Evolutionary conservation across 2,113 vertebrate species (phyloP).

Genomic region (Pardalotus punctatus): DNA sequence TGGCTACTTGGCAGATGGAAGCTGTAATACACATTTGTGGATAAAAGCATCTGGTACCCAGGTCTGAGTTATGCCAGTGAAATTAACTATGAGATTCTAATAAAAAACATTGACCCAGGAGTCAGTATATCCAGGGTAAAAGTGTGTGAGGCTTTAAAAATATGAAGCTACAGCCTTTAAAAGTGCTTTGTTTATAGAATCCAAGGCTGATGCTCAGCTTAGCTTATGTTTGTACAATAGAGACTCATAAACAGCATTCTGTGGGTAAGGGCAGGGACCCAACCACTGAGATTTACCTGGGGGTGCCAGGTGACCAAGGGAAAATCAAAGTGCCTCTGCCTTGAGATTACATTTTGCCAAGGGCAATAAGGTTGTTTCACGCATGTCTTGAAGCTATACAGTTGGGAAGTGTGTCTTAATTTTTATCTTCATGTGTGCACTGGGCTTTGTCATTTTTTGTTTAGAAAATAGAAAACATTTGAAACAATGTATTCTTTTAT

Average conservation of each 20-base stretch:
- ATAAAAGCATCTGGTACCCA: background rate
- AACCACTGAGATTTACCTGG: background rate
- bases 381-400: background rate
- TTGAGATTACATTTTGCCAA: background rate
- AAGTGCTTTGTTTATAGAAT: background rate
- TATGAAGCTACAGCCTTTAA: background rate
- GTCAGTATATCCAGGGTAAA: background rate
- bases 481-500: background rate
- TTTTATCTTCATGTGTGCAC: background rate
- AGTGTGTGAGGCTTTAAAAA: background rate
- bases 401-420: accelerated
- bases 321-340: background rate
- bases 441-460: background rate
- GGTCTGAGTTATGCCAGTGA: background rate
- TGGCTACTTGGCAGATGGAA: background rate
- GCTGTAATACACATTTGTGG: background rate
- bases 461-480: background rate
- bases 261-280: background rate
- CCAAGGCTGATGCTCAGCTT: background rate
- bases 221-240: background rate
- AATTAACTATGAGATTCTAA: background rate
- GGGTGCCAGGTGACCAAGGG: background rate
- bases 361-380: background rate
- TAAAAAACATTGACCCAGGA: background rate
- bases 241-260: background rate